Evolutionary conservation across 2,797 vertebrate genomes (phyloP).

Genomic region (Cottoperca gobio): DNA sequence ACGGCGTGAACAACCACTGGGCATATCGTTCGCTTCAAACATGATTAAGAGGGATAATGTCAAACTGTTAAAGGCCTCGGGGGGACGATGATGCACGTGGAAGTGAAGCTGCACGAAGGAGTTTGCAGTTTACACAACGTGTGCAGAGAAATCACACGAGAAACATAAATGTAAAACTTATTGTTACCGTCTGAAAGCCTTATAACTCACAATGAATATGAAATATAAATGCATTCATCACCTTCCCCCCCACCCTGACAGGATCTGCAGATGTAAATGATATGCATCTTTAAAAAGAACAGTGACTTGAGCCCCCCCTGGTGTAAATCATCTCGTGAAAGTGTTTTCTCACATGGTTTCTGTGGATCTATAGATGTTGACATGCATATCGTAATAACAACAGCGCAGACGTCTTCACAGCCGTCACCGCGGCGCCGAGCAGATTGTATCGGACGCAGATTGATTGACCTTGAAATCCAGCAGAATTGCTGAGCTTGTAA

Average conservation of each 20-base stretch:
- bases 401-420: slow-evolving; percentile 19
- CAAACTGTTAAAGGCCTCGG: slow-evolving; percentile 23
- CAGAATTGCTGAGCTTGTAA: slow-evolving; percentile 74
- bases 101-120: background rate
- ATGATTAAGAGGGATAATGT: slow-evolving; percentile 42
- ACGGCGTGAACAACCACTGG: slow-evolving; percentile 37
- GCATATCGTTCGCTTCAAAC: slow-evolving; percentile 38
- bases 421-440: slow-evolving; percentile 52
- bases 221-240: background rate
- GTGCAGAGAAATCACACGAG: too few species aligned
- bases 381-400: background rate
- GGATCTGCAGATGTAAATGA: too few species aligned
- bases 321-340: too few species aligned
- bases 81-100: background rate
- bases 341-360: too few species aligned
- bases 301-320: too few species aligned
- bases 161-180: background rate
- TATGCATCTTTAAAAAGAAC: too few species aligned
- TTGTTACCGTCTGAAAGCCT: too few species aligned
- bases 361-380: slow-evolving; percentile 2
- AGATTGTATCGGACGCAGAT: slow-evolving; percentile 70
- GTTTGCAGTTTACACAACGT: too few species aligned
- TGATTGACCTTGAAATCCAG: slow-evolving; percentile 78
- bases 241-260: too few species aligned
- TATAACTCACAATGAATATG: background rate